Base-by-base conservation (phyloP, 2,797 vertebrate genomes). In the Meda fulgida region DNA sequence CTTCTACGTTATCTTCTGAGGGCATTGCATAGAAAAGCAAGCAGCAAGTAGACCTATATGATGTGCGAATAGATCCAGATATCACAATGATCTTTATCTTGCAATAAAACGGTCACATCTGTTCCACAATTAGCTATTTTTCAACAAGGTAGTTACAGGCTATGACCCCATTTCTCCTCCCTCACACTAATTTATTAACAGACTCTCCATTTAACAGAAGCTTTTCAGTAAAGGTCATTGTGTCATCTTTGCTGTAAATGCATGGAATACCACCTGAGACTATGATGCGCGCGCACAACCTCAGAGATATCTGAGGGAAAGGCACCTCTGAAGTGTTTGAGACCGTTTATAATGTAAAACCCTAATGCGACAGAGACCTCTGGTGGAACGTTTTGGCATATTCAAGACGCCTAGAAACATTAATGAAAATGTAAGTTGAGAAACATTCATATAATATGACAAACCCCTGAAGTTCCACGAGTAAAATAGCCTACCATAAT, bases 181-280 rank as follows among this genome's bases (percentile, higher is more conserved):
- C 43, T 71, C 48, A 53, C 55, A 66, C 9, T 78, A 48, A 77
- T 82, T 86, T 82, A 86, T 29, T 38, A 66, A 31, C 65, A 86
- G 31, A 34, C 43, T 51, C n/a, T 66, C n/a, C 48, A 19, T 78
- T 78, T 63, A 78, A 70, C n/a, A 71, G 71, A 60, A 77, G 72
- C 80, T 40, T 69, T 81, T 60, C 66, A 79, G 66, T 53, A 80
- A 87, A 83, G 75, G 77, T 84, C 81, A 80, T 36, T 13, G 55
- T 73, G 51, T 76, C 69, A 58, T 69, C 66, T 84, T 73, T 70
- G 77, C 66, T 76, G 60, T 80, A 76, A 80, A 87, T 60, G 48
- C 48, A 80, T 36, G 18, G 36, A 40, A 48, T 36, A 46, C 58
- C 85, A 82, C 65, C 85, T 86, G 80, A 86, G 85, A 36, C 70